Percentiles rank a stretch among this genome's conserved stretches.
These are phyloP conservation scores for Drosophila arawakana DNA, from an alignment of 1,140 invertebrate species.

Conservation along the genomic window DNA sequence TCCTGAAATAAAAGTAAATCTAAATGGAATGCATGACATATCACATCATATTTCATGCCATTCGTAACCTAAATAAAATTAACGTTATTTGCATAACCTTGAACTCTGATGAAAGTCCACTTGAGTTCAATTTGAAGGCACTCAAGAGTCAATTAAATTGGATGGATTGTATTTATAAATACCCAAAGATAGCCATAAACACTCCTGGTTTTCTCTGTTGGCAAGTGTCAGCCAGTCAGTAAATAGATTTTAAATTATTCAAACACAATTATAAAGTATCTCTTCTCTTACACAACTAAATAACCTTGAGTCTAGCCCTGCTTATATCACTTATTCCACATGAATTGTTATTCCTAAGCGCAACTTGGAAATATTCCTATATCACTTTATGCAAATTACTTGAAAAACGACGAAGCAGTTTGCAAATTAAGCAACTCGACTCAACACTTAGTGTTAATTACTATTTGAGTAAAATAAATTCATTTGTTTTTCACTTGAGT, in stretches of 20 bases:
- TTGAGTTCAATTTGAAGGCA: not conserved
- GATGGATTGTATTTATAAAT: not conserved
- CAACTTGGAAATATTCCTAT: constrained; percentile 11
- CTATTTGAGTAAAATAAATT: constrained; percentile 45
- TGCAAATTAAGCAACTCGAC: constrained; percentile 26
- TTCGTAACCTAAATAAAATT: not conserved
- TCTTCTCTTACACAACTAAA: not conserved
- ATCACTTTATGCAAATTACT: constrained; percentile 43
- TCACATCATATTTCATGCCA: constrained; percentile 15
- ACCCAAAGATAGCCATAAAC: not conserved
- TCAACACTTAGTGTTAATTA: constrained; percentile 52
- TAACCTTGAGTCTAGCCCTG: not conserved
- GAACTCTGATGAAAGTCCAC: constrained; percentile 3
- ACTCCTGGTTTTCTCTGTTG: not conserved
- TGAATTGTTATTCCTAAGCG: constrained; percentile 2
- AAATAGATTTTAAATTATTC: not conserved
- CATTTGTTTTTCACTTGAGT: constrained; percentile 18
- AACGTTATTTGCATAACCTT: not conserved
- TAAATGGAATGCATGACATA: not conserved
- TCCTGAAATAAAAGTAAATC: constrained; percentile 42
- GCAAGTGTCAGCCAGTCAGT: not conserved
- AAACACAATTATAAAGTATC: not conserved
- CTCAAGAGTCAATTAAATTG: not conserved
- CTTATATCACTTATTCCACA: constrained; percentile 8
- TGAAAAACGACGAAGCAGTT: constrained; percentile 35